A percentile compares a stretch with the other conserved stretches of the same genome.
phyloP scores from a whole-genome alignment of 2,797 vertebrate genomes.

The Toxotes lorentzi region DNA sequence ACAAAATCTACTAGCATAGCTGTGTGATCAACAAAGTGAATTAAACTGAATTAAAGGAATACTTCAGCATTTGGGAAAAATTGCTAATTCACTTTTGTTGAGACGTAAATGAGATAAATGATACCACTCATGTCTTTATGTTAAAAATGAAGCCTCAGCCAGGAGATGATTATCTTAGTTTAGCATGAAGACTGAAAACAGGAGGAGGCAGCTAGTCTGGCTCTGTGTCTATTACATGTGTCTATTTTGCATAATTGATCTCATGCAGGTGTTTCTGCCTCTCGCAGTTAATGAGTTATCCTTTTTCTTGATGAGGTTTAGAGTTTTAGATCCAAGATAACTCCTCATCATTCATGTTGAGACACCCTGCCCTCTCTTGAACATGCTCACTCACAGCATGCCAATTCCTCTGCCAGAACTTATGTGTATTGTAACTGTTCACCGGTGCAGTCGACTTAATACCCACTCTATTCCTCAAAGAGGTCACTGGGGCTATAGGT shows the following conservation, averaged over 20 bases:
- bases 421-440: constrained; percentile 1
- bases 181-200: neutral
- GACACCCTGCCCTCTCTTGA: constrained; percentile 9
- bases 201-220: neutral
- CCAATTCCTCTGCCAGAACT: constrained; percentile 1
- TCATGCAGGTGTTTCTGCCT: constrained; percentile 52
- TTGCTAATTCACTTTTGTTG: neutral
- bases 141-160: neutral
- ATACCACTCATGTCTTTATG: neutral
- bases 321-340: constrained; percentile 17
- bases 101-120: neutral
- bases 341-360: constrained; percentile 8
- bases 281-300: constrained; percentile 36
- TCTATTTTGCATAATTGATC: constrained; percentile 66
- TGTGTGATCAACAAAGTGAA: neutral
- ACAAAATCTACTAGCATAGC: neutral
- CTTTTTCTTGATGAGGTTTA: constrained; percentile 31
- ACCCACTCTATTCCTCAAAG: constrained; percentile 29
- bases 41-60: neutral
- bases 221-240: constrained; percentile 38
- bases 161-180: neutral
- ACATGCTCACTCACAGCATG: constrained; percentile 15
- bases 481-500: constrained; percentile 60
- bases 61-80: no score
- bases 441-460: neutral